Evolutionary conservation across 2,888 invertebrate genomes (phyloP).

Genomic region (Heliconius aoede): DNA sequence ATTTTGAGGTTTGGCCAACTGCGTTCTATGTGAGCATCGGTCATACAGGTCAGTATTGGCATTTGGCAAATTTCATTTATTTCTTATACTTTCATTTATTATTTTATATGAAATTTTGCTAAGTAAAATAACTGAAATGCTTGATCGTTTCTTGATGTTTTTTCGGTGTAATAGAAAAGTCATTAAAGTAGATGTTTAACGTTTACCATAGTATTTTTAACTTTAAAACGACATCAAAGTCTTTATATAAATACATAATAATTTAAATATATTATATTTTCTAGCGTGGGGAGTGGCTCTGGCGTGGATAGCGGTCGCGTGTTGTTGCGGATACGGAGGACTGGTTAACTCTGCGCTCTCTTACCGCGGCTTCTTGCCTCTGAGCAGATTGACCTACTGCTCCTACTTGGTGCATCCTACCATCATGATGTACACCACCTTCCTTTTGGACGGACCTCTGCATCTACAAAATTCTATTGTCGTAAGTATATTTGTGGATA

Average conservation of each 20-base stretch:
- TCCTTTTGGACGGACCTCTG: constrained; percentile 90
- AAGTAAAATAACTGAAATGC: no score
- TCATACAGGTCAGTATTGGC: constrained; percentile 52
- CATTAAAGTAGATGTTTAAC: no score
- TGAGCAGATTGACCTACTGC: constrained; percentile 96
- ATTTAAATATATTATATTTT: constrained; percentile 6
- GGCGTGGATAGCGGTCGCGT: constrained; percentile 91
- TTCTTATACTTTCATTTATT: no score
- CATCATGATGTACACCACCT: constrained; percentile 90
- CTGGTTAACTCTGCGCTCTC: constrained; percentile 92
- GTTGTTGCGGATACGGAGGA: constrained; percentile 89
- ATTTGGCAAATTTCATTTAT: neutral
- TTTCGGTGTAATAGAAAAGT: no score
- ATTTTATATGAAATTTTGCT: no score
- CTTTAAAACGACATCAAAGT: no score
- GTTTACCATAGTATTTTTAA: no score
- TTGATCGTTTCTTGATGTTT: no score
- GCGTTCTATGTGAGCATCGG: constrained; percentile 90
- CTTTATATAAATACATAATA: neutral
- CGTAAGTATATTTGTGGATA: no score
- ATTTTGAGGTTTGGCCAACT: constrained; percentile 85
- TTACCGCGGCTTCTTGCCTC: constrained; percentile 92
- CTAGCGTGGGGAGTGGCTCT: constrained; percentile 89
- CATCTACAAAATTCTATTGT: constrained; percentile 90
- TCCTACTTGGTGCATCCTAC: constrained; percentile 95